Percentiles rank a stretch among this genome's conserved stretches.
phyloP scores from a whole-genome alignment of 1,140 invertebrate species.

The Drosophila pseudoobscura region DNA sequence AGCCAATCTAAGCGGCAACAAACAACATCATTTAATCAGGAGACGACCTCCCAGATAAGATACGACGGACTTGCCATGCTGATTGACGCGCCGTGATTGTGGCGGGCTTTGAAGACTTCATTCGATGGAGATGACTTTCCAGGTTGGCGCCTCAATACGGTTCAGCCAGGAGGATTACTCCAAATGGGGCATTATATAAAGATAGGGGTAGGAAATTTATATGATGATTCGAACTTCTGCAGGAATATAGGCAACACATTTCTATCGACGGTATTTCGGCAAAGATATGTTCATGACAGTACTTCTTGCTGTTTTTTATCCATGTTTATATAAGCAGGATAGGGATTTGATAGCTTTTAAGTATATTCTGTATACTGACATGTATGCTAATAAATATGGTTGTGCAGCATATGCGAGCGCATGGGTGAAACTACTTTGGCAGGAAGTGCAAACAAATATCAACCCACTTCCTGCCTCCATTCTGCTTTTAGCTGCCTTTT shows the following conservation, averaged over 20 bases:
- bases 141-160: conserved; percentile 9
- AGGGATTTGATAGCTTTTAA: conserved; percentile 11
- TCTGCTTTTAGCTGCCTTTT: conserved; percentile 20
- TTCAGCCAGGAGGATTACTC: conserved; percentile 23
- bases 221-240: no score
- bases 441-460: conserved; percentile 44
- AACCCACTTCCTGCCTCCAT: conserved; percentile 10
- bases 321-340: no score
- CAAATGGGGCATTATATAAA: conserved; percentile 1
- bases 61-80: conserved; percentile 14
- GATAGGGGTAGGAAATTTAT: neutral
- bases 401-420: conserved; percentile 43
- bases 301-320: no score
- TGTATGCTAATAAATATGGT: conserved; percentile 45
- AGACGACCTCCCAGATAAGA: conserved; percentile 49
- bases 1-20: conserved; percentile 53
- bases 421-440: conserved; percentile 57
- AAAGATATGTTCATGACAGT: neutral
- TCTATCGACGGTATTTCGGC: no score
- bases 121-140: conserved; percentile 19
- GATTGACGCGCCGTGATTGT: neutral
- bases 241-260: no score
- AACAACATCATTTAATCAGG: conserved; percentile 63
- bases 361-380: conserved; percentile 5
- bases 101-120: conserved; percentile 36